A percentile compares a stretch with the other conserved stretches of the same genome.
Conservation (phyloP, 2,797 vertebrate genomes). For the Coregonus ussuriensis region DNA sequence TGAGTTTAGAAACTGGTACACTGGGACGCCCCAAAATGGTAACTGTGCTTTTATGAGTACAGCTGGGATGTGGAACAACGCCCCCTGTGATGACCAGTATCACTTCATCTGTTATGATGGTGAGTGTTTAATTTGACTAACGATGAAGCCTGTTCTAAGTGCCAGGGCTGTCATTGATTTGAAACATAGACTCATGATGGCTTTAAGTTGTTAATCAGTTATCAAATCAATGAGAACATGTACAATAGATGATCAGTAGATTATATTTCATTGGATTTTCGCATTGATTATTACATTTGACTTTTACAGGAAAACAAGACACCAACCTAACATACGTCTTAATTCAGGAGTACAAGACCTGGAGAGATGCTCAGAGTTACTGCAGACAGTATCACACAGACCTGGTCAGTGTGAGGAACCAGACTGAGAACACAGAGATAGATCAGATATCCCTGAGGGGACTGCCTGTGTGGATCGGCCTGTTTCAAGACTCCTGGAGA, state of each 20-base stretch:
- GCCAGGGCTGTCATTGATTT: too few species aligned
- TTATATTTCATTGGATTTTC: too few species aligned
- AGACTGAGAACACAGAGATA: slow-evolving; percentile 4
- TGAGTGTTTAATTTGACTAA: background rate
- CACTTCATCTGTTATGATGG: background rate
- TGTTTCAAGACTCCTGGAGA: slow-evolving; percentile 18
- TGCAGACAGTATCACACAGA: background rate
- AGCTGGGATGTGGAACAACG: background rate
- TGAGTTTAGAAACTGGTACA: background rate
- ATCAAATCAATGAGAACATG: background rate
- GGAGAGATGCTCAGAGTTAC: background rate
- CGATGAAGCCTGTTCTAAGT: too few species aligned
- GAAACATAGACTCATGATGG: too few species aligned
- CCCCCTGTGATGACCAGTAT: background rate
- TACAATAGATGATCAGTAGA: background rate
- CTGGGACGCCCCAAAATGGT: background rate
- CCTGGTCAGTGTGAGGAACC: slow-evolving; percentile 18
- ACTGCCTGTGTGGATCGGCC: slow-evolving; percentile 4
- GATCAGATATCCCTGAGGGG: background rate
- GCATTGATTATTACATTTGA: too few species aligned
- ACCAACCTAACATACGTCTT: background rate
- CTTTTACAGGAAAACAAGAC: slow-evolving; percentile 4
- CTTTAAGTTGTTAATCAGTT: too few species aligned
- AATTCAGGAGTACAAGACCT: background rate
- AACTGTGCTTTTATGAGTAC: background rate